Evolutionary conservation across 2,113 vertebrate species (phyloP).

Genomic region (Myiagra hebetior): DNA sequence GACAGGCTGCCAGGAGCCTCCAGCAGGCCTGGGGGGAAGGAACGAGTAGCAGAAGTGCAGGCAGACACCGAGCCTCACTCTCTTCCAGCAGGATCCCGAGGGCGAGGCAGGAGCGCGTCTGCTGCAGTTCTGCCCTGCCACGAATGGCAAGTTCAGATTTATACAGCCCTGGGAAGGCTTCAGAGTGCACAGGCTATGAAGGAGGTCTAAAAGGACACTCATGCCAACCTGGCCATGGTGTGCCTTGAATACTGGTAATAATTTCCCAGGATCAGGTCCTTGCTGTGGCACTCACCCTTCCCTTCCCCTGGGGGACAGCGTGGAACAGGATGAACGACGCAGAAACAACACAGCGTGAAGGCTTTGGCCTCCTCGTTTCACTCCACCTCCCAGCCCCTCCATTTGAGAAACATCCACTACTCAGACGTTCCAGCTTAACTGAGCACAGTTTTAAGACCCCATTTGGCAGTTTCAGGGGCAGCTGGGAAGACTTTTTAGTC

Average conservation of each 20-base stretch:
- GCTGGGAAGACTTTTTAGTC: not conserved
- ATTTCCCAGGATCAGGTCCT: not conserved
- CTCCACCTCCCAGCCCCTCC: not conserved
- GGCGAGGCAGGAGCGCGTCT: rapidly evolving
- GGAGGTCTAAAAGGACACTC: not conserved
- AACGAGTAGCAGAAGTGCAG: not conserved
- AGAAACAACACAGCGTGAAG: not conserved
- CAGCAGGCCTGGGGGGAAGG: not conserved
- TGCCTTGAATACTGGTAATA: not conserved
- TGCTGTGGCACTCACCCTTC: not conserved
- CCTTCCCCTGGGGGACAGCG: not conserved
- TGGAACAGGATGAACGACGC: not conserved
- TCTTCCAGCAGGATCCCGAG: not conserved
- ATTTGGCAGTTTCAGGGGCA: not conserved
- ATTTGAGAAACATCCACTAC: not conserved
- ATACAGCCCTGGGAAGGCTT: not conserved
- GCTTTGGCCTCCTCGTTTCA: not conserved
- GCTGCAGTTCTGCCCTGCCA: not conserved
- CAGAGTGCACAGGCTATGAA: not conserved
- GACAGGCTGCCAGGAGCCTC: not conserved
- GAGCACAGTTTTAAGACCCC: not conserved
- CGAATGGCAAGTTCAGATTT: rapidly evolving
- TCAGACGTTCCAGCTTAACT: not conserved
- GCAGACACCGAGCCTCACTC: not conserved
- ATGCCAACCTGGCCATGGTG: not conserved